Percentiles rank a stretch among this genome's conserved stretches.
These are phyloP conservation scores for Pempheris klunzingeri DNA, from an alignment of 2,797 vertebrate genomes.

Conservation along the genomic window DNA sequence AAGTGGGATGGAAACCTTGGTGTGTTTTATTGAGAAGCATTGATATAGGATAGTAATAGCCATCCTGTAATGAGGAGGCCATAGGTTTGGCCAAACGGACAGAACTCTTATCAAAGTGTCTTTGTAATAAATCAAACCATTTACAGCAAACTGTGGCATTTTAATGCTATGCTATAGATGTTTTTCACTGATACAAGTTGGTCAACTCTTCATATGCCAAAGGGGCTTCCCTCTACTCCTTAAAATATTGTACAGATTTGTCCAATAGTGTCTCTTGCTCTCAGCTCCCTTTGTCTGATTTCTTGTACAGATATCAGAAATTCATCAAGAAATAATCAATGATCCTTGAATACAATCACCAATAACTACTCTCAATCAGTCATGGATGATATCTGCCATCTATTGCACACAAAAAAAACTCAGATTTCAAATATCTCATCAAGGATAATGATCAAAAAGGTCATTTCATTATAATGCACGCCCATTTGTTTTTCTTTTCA, in stretches of 20 bases:
- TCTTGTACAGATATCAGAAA: conserved; percentile 1
- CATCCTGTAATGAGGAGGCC: not conserved
- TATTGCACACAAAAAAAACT: conserved; percentile 7
- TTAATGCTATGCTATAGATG: not conserved
- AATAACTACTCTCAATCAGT: not conserved
- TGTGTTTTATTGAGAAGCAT: not conserved
- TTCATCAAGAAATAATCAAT: not conserved
- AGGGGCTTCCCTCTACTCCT: not conserved
- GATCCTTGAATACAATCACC: conserved; percentile 12
- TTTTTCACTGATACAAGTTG: not conserved
- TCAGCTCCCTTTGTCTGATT: not conserved
- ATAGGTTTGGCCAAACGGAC: conserved; percentile 5
- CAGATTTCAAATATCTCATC: conserved; percentile 7
- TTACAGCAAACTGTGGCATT: too few species aligned
- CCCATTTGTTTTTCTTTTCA: conserved; percentile 1
- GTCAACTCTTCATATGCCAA: not conserved
- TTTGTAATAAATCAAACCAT: not conserved
- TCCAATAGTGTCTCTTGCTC: not conserved
- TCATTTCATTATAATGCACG: not conserved
- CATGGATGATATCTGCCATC: not conserved
- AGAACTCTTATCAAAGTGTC: not conserved
- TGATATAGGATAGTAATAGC: not conserved
- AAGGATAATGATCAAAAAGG: not conserved
- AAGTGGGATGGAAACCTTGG: conserved; percentile 12
- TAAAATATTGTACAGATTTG: not conserved